phyloP scores from a whole-genome alignment of 2,888 invertebrate genomes.

The Philereme vetulata region DNA sequence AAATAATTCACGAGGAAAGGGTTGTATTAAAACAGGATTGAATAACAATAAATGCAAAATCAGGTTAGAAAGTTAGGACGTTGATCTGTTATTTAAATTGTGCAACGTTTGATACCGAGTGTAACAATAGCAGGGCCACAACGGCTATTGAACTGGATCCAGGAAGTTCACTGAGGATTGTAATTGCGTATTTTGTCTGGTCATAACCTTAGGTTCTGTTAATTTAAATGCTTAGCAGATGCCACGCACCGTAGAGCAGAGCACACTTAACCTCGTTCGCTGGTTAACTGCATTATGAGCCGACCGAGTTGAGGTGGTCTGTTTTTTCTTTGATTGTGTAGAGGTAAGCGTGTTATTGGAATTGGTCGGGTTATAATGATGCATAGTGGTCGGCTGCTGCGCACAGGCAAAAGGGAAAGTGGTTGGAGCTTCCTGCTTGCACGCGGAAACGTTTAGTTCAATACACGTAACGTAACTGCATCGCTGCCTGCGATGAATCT shows the following conservation, averaged over 20 bases:
- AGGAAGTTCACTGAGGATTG: constrained; percentile 42
- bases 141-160: constrained; percentile 45
- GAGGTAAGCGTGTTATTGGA: constrained; percentile 37
- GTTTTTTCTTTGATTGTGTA: constrained; percentile 27
- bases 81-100: constrained; percentile 49
- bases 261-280: constrained; percentile 77
- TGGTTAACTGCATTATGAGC: constrained; percentile 74
- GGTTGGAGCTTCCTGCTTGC: constrained; percentile 76
- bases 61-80: constrained; percentile 53
- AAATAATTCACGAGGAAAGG: constrained; percentile 63
- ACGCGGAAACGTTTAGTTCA: constrained; percentile 76
- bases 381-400: constrained; percentile 76
- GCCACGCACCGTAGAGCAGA: constrained; percentile 68
- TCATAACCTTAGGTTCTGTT: constrained; percentile 58
- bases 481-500: constrained; percentile 45
- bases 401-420: constrained; percentile 82
- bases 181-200: constrained; percentile 44
- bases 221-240: constrained; percentile 70
- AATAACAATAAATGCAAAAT: constrained; percentile 51
- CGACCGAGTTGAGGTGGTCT: constrained; percentile 48
- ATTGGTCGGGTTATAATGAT: constrained; percentile 66
- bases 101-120: constrained; percentile 51
- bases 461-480: constrained; percentile 74
- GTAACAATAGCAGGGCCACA: constrained; percentile 45
- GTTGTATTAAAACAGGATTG: constrained; percentile 54